A percentile compares a stretch with the other conserved stretches of the same genome.
Evolutionary conservation across 2,113 vertebrate species (phyloP).

Genomic region (Triplophysa rosa): DNA sequence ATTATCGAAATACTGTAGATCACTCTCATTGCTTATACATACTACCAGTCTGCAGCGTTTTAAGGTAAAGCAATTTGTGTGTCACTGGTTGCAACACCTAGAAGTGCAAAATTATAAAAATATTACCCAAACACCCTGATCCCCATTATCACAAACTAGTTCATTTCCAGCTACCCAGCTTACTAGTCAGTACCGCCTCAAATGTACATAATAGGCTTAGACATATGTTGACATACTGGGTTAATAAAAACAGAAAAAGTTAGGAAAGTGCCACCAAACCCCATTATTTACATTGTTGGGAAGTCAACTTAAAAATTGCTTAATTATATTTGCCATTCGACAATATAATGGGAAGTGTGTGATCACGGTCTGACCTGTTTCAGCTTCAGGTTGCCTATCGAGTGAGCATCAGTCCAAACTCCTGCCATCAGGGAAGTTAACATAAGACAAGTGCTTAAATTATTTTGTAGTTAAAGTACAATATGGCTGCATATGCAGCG

Average conservation of each 20-base stretch:
- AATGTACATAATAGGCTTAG: not conserved
- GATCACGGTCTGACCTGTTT: not conserved
- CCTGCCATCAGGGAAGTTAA: not conserved
- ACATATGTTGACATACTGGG: not conserved
- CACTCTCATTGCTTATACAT: slow-evolving; percentile 9
- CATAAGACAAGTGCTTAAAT: not conserved
- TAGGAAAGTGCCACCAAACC: not conserved
- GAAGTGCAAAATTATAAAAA: not conserved
- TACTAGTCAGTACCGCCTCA: not conserved
- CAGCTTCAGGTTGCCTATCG: not conserved
- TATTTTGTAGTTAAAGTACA: not conserved
- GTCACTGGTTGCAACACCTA: not conserved
- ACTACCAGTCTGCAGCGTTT: not conserved
- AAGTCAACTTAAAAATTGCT: not conserved
- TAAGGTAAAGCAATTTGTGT: not conserved
- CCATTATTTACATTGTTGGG: not conserved
- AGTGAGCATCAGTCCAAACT: not conserved
- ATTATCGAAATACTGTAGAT: slow-evolving; percentile 34
- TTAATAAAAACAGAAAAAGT: not conserved
- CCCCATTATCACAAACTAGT: not conserved
- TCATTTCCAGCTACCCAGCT: not conserved
- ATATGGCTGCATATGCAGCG: not conserved
- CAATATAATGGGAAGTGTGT: not conserved
- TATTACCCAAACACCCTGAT: not conserved
- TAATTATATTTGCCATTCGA: not conserved